Evolutionary conservation across 2,888 invertebrate species (phyloP).

Genomic region (Himalopsyche kuldschensis): DNA sequence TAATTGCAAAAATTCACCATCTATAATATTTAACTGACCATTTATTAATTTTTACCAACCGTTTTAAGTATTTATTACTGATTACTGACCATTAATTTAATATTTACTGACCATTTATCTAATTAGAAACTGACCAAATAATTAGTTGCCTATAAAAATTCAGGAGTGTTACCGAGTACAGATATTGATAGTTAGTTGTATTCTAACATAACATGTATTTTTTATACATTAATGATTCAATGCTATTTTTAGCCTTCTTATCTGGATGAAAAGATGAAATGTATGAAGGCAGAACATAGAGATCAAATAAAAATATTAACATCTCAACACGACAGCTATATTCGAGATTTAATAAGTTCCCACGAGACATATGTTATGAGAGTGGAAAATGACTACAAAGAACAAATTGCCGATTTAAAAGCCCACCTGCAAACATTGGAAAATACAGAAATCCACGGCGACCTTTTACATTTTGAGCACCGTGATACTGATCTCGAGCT

Average conservation of each 20-base stretch:
- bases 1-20: too few relatives aligned
- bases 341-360: slow-evolving; percentile 51
- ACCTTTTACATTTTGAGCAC: slow-evolving; percentile 41
- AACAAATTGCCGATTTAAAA: slow-evolving; percentile 58
- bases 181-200: too few relatives aligned
- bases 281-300: slow-evolving; percentile 52
- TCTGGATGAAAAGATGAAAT: slow-evolving; percentile 20
- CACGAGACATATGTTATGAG: slow-evolving; percentile 51
- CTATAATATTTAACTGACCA: too few relatives aligned
- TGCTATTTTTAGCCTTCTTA: slow-evolving; percentile 5
- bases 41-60: too few relatives aligned
- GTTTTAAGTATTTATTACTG: too few relatives aligned
- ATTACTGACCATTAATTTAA: too few relatives aligned
- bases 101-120: too few relatives aligned
- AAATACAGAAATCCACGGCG: slow-evolving; percentile 58
- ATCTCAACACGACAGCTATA: slow-evolving; percentile 52
- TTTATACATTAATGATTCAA: too few relatives aligned
- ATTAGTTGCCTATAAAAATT: too few relatives aligned
- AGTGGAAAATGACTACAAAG: slow-evolving; percentile 55
- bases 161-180: too few relatives aligned
- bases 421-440: slow-evolving; percentile 56
- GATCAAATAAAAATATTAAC: slow-evolving; percentile 46
- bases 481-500: slow-evolving; percentile 55
- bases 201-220: too few relatives aligned
- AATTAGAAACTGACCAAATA: too few relatives aligned